Evolutionary conservation across 2,113 vertebrate genomes (phyloP).

Genomic region (Lasiurus borealis): DNA sequence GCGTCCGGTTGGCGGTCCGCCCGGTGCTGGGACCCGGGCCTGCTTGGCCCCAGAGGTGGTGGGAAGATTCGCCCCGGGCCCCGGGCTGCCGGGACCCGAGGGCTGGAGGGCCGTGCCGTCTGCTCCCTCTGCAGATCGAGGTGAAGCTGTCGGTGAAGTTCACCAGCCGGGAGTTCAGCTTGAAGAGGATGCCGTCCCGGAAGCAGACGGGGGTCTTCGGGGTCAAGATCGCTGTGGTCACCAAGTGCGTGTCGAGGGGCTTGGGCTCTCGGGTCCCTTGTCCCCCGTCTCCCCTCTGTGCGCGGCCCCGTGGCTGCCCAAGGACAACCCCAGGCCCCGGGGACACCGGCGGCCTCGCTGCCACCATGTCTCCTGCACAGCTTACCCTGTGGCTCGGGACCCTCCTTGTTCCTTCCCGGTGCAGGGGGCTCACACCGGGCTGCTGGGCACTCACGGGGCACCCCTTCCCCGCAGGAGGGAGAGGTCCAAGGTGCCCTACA

Average conservation of each 20-base stretch:
- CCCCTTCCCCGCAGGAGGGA: conserved; percentile 89
- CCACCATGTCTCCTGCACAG: conserved; percentile 42
- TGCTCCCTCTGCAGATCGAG: conserved; percentile 89
- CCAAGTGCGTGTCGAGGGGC: conserved; percentile 91
- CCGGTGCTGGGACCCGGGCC: too few relatives aligned
- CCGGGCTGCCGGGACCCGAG: not conserved
- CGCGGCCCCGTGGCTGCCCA: too few relatives aligned
- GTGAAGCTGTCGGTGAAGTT: conserved; percentile 98
- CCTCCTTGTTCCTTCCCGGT: not conserved
- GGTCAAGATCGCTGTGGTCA: conserved; percentile 96
- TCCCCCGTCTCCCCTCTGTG: not conserved
- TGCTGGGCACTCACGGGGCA: not conserved
- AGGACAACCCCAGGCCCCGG: too few relatives aligned
- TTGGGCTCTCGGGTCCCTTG: rapidly evolving
- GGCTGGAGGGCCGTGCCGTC: rapidly evolving
- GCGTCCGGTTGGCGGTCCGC: not conserved
- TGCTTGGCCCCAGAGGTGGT: not conserved
- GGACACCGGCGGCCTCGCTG: too few relatives aligned
- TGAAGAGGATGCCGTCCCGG: conserved; percentile 95
- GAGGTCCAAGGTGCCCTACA: conserved; percentile 98
- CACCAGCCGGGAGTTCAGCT: conserved; percentile 97
- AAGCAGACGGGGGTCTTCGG: conserved; percentile 98
- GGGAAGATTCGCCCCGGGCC: not conserved
- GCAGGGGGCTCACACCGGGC: not conserved
- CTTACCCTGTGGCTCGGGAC: not conserved